These are phyloP conservation scores for Corythucha ciliata DNA, from an alignment of 2,888 invertebrate species.

Conservation along the genomic window DNA sequence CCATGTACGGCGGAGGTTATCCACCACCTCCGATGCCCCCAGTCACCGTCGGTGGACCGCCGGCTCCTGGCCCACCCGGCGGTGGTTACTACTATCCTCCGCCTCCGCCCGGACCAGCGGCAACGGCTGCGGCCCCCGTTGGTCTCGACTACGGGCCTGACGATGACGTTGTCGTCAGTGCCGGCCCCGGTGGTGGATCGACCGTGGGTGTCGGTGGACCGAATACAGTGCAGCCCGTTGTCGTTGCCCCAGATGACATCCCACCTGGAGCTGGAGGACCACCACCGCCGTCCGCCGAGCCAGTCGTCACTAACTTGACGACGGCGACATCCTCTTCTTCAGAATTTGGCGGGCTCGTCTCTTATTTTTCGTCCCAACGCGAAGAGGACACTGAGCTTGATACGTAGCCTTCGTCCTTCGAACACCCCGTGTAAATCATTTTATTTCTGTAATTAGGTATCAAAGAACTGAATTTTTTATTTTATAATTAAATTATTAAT, in stretches of 20 bases:
- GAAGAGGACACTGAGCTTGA: slow-evolving; percentile 67
- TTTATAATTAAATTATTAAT: too few relatives aligned
- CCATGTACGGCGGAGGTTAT: slow-evolving; percentile 37
- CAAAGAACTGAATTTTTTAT: background rate
- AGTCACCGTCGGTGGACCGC: too few relatives aligned
- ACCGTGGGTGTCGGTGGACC: slow-evolving; percentile 31
- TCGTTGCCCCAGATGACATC: slow-evolving; percentile 33
- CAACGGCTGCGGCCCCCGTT: slow-evolving; percentile 33
- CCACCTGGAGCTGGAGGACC: slow-evolving; percentile 42
- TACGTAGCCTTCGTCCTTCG: slow-evolving; percentile 13
- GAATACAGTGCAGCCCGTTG: slow-evolving; percentile 27
- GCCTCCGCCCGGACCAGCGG: slow-evolving; percentile 37
- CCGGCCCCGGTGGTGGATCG: slow-evolving; percentile 32
- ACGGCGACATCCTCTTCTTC: too few relatives aligned
- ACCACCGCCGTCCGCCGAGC: slow-evolving; percentile 40
- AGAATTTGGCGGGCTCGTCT: slow-evolving; percentile 85
- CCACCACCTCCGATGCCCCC: slow-evolving; percentile 40
- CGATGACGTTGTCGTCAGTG: slow-evolving; percentile 22
- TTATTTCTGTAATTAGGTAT: background rate
- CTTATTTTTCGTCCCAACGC: slow-evolving; percentile 83
- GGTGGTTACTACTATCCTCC: slow-evolving; percentile 40
- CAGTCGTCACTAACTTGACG: too few relatives aligned
- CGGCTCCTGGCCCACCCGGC: slow-evolving; percentile 41
- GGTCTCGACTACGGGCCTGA: slow-evolving; percentile 32
- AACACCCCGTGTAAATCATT: background rate